Evolutionary conservation across 2,888 invertebrate genomes (phyloP), one percentile per base, ranked within the genome.

Genomic region (Zeuzera pyrina): DNA sequence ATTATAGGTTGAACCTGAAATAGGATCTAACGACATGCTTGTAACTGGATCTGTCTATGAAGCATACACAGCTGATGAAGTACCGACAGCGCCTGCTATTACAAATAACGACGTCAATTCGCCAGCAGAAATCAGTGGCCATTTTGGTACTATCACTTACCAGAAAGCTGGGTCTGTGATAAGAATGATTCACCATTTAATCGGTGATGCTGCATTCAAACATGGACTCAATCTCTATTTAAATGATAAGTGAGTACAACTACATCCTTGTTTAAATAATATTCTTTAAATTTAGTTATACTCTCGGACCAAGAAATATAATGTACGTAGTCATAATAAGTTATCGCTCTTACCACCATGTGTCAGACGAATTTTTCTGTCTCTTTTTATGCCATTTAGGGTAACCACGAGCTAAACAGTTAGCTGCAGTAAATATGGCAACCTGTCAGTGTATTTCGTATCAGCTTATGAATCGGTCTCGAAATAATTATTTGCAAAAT

Each of bases 121-220:
- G 0, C 89, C 89, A 3, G 60, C 66, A 0, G 87, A 91, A 59
- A 86, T 91, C 12, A 73, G 76, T 15, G 78, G 61, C 0, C 88
- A 89, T 65, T 92, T 92, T 47, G 88, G 89, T 34, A 76, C 72
- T 0, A 87, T 92, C 26, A 86, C 88, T 0, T 92, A 92, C 45
- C 86, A 86, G 44, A 92, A 92, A 65, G 90, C 87, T 1, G 87
- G 79, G 2, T 61, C 79, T 0, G 68, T 84, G 1, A 81, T 84
- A 14, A 60, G 81, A 27, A 84, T 84, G 83, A 69, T 84, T 26
- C 79, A 81, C 37, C 71, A 83, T 45, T 51, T 78, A n/a, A 43
- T 84, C 8, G 74, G 73, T 3, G 69, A 79, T 30, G 58, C 58
- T 3, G 71, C 67, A 22, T 63, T 67, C 31, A 54, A 50, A 45